A percentile compares a stretch with the other conserved stretches of the same genome.
Evolutionary conservation across 2,113 vertebrate genomes (phyloP).

Genomic region (Rhea pennata): DNA sequence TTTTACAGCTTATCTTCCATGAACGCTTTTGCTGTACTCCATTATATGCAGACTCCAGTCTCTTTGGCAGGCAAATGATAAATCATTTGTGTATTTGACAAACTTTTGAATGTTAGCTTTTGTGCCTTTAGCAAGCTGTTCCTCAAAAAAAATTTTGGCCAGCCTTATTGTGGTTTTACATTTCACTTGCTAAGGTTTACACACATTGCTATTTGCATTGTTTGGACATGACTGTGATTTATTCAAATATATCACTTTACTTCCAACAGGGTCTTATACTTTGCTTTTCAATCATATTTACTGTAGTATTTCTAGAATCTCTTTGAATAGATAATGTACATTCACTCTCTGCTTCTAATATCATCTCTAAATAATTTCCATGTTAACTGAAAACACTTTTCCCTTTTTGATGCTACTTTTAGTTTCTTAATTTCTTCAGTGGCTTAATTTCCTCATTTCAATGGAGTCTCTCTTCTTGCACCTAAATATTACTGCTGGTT

Average conservation of each 20-base stretch:
- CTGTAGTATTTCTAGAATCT: background rate
- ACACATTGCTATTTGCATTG: background rate
- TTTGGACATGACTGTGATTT: background rate
- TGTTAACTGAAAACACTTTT: background rate
- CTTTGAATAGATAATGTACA: background rate
- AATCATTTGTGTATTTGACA: background rate
- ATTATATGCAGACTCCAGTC: background rate
- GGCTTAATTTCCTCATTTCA: background rate
- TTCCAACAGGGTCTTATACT: background rate
- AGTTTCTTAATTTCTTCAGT: background rate
- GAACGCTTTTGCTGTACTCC: background rate
- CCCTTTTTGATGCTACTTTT: background rate
- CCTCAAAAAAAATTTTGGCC: background rate
- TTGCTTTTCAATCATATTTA: background rate
- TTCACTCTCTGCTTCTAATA: background rate
- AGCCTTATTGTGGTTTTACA: background rate
- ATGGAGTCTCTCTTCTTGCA: background rate
- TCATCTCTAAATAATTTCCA: background rate
- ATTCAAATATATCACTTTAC: slow-evolving; percentile 41
- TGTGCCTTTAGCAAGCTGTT: background rate
- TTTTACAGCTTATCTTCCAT: background rate
- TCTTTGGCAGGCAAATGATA: background rate
- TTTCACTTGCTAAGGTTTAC: slow-evolving; percentile 12
- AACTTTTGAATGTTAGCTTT: background rate
- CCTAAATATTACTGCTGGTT: background rate